Conservation (phyloP, 2,113 vertebrate genomes). For the Hippolais icterina region DNA sequence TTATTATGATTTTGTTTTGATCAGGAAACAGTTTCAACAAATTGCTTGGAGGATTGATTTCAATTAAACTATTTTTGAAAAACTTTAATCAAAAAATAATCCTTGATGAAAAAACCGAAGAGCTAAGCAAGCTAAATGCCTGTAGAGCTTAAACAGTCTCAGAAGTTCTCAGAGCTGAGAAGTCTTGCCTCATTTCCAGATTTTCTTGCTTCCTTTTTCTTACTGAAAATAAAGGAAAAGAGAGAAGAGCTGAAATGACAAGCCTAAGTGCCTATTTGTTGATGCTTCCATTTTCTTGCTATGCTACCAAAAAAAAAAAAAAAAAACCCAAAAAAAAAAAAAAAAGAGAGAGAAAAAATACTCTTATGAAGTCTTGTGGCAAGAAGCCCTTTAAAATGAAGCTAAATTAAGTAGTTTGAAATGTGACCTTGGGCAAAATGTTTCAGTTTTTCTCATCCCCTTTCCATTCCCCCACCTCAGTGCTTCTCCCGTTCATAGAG, state of each 20-base stretch:
- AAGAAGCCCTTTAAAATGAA: background rate
- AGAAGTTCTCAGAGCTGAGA: background rate
- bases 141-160: background rate
- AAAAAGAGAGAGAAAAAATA: background rate
- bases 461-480: background rate
- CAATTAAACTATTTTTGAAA: background rate
- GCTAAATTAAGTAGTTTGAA: background rate
- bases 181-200: background rate
- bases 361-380: background rate
- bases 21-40: background rate
- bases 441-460: background rate
- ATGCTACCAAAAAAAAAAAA: too few relatives aligned
- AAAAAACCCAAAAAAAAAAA: too few relatives aligned
- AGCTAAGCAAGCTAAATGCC: slow-evolving; percentile 14
- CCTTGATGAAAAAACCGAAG: background rate
- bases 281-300: background rate
- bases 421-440: slow-evolving; percentile 32
- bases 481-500: background rate
- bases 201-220: background rate
- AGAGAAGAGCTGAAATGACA: background rate
- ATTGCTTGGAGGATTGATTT: background rate
- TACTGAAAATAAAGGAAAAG: background rate
- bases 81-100: background rate
- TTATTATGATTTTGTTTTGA: background rate
- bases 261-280: background rate